phyloP scores from a whole-genome alignment of 2,797 vertebrate genomes.

The Etheostoma perlongum region DNA sequence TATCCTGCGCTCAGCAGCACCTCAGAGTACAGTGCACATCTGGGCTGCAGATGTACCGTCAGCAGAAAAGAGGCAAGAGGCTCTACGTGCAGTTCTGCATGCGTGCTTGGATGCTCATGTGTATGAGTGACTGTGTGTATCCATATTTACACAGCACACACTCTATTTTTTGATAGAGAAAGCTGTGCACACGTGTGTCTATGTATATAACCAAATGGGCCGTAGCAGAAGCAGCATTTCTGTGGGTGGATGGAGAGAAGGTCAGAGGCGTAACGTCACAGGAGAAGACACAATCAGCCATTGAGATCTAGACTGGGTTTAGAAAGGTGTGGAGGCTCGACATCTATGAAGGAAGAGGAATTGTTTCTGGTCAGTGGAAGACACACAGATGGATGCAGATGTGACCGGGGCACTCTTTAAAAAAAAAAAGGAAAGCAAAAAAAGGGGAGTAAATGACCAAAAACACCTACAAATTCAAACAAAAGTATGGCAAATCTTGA shows the following conservation, averaged over 20 bases:
- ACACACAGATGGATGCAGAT: slow-evolving; percentile 50
- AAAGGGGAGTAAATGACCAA: slow-evolving; percentile 13
- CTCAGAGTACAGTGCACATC: slow-evolving; percentile 67
- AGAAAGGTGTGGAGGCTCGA: slow-evolving; percentile 48
- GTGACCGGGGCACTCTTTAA: slow-evolving; percentile 31
- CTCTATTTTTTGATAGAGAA: slow-evolving; percentile 34
- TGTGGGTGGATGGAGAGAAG: slow-evolving; percentile 48
- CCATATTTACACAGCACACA: slow-evolving; percentile 53
- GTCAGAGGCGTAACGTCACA: slow-evolving; percentile 41
- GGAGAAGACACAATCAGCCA: slow-evolving; percentile 62
- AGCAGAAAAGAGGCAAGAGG: slow-evolving; percentile 33
- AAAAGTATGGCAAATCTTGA: neutral
- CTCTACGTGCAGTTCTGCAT: slow-evolving; percentile 40
- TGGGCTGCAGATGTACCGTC: slow-evolving; percentile 71
- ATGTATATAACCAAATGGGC: slow-evolving; percentile 66
- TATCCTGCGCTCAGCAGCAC: slow-evolving; percentile 74
- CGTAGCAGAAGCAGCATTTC: slow-evolving; percentile 44
- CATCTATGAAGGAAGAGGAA: slow-evolving; percentile 50
- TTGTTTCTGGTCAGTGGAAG: slow-evolving; percentile 59
- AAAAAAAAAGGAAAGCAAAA: slow-evolving; percentile 27
- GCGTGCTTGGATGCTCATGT: slow-evolving; percentile 49
- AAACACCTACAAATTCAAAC: slow-evolving; percentile 26
- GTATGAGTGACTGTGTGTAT: slow-evolving; percentile 37
- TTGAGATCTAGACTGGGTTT: slow-evolving; percentile 65
- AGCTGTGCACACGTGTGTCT: slow-evolving; percentile 57